These are phyloP conservation scores for Drosophila meridionalis DNA, from an alignment of 2,888 invertebrate species.

Conservation along the genomic window DNA sequence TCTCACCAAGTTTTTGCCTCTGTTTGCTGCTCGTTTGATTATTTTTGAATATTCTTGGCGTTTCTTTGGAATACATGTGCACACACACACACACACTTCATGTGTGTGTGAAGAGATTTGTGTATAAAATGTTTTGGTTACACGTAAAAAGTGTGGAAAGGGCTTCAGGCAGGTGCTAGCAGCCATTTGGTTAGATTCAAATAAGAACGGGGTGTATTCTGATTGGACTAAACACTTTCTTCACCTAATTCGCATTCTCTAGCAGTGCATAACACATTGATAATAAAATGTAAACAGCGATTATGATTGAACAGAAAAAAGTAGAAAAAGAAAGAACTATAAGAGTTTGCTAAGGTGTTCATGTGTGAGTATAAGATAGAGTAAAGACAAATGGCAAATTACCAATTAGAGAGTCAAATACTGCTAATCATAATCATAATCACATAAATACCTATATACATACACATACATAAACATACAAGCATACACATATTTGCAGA, in stretches of 20 bases:
- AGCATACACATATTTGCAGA: slow-evolving; percentile 13
- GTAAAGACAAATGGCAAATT: slow-evolving; percentile 45
- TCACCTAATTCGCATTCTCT: background rate
- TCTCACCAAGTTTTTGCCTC: slow-evolving; percentile 56
- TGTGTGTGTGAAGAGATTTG: slow-evolving; percentile 63
- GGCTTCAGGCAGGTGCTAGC: slow-evolving; percentile 12
- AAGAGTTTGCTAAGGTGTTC: slow-evolving; percentile 8
- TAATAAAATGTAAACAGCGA: slow-evolving; percentile 53
- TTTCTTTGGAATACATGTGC: slow-evolving; percentile 67
- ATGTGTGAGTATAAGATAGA: slow-evolving; percentile 15
- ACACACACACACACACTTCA: slow-evolving; percentile 24
- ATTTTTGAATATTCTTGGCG: slow-evolving; percentile 64
- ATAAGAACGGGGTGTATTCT: background rate
- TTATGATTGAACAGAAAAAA: slow-evolving; percentile 52
- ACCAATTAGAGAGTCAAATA: slow-evolving; percentile 36
- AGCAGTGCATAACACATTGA: slow-evolving; percentile 14
- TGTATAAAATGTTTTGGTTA: slow-evolving; percentile 35
- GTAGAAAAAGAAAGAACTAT: slow-evolving; percentile 21
- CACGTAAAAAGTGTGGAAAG: slow-evolving; percentile 28
- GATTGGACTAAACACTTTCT: background rate
- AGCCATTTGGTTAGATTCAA: background rate
- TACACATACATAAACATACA: background rate
- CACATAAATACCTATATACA: slow-evolving; percentile 14
- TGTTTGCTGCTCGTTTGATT: slow-evolving; percentile 48
- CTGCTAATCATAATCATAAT: slow-evolving; percentile 62